Conservation (phyloP, 2,113 vertebrate genomes). For the Rutilus rutilus region DNA sequence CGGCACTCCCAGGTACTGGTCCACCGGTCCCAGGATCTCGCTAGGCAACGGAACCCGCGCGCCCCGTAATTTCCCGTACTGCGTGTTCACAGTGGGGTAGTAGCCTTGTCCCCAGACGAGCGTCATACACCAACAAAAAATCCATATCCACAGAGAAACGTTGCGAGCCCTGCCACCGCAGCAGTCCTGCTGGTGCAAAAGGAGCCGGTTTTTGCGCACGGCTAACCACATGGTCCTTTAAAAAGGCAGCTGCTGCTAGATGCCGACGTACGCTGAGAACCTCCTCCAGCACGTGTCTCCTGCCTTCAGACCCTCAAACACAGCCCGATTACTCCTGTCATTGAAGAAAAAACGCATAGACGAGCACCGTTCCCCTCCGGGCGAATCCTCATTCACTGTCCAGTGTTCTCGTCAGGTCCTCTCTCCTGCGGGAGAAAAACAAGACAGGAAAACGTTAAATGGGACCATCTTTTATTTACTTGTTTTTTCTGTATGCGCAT, state of each 20-base stretch:
- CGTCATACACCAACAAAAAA: slow-evolving; percentile 79
- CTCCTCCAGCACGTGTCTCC: slow-evolving; percentile 55
- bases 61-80: slow-evolving; percentile 95
- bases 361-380: slow-evolving; percentile 47
- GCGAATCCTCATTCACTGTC: slow-evolving; percentile 67
- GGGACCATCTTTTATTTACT: slow-evolving; percentile 30
- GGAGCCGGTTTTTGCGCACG: slow-evolving; percentile 68
- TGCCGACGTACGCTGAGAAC: slow-evolving; percentile 69
- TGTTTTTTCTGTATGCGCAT: slow-evolving; percentile 63
- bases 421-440: slow-evolving; percentile 65
- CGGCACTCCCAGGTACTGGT: slow-evolving; percentile 91
- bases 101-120: slow-evolving; percentile 84
- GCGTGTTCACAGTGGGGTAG: slow-evolving; percentile 95
- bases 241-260: slow-evolving; percentile 57
- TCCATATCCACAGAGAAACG: slow-evolving; percentile 85
- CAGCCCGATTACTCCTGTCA: slow-evolving; percentile 68
- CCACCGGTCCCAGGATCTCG: slow-evolving; percentile 96
- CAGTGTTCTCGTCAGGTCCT: slow-evolving; percentile 64
- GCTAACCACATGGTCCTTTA: slow-evolving; percentile 78
- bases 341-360: slow-evolving; percentile 53
- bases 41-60: slow-evolving; percentile 91
- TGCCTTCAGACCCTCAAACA: slow-evolving; percentile 70
- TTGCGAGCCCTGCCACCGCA: slow-evolving; percentile 71
- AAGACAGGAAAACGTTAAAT: slow-evolving; percentile 67
- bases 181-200: slow-evolving; percentile 76